Evolutionary conservation across 2,888 invertebrate genomes (phyloP).

Genomic region (Cheilosia pagana): DNA sequence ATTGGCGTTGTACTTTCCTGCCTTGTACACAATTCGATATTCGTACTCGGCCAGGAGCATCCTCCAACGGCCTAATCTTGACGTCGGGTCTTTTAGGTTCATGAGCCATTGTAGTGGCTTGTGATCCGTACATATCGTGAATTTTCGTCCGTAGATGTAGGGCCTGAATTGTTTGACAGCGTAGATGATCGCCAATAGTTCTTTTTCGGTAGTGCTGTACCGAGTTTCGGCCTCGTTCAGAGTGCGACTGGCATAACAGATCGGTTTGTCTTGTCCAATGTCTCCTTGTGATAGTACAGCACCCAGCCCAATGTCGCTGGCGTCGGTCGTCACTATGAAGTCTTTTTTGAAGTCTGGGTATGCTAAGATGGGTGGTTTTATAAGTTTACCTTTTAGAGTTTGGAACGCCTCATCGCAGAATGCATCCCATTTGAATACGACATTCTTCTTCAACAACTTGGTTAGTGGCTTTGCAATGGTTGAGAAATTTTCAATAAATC

Average conservation of each 20-base stretch:
- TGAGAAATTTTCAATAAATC: too few relatives aligned
- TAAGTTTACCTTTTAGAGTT: neutral
- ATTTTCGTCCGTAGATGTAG: too few relatives aligned
- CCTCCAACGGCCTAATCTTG: neutral
- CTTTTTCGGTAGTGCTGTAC: neutral
- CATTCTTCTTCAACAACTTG: too few relatives aligned
- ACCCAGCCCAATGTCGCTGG: neutral
- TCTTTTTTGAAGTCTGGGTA: neutral
- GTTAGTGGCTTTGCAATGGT: too few relatives aligned
- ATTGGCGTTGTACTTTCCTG: neutral
- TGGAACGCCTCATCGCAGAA: neutral
- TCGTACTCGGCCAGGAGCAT: neutral
- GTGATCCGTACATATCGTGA: too few relatives aligned
- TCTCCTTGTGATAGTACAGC: neutral
- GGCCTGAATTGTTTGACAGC: too few relatives aligned
- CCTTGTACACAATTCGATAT: neutral
- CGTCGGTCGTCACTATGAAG: conserved; percentile 2
- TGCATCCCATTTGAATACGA: too few relatives aligned
- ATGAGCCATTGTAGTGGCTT: too few relatives aligned
- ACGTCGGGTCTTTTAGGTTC: too few relatives aligned
- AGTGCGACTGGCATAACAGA: neutral
- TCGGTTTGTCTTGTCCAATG: neutral
- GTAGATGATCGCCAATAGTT: too few relatives aligned
- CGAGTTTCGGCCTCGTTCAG: neutral
- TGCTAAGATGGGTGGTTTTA: neutral